Evolutionary conservation across 2,797 vertebrate genomes (phyloP).

Genomic region (Gymnoscopelus braueri): DNA sequence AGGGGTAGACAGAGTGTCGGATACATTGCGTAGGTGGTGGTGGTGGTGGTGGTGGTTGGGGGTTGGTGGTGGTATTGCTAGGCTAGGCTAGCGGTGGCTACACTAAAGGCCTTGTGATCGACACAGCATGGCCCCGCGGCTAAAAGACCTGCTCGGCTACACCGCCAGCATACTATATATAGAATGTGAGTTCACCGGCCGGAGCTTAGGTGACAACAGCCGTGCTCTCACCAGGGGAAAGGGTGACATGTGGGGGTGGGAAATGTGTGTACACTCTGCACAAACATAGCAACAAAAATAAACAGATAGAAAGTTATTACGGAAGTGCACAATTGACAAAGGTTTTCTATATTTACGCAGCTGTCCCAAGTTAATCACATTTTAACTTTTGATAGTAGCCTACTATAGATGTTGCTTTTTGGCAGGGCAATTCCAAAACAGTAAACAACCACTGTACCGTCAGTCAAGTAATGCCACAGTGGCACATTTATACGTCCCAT

Average conservation of each 20-base stretch:
- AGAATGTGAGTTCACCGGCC: constrained; percentile 73
- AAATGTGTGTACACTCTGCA: constrained; percentile 19
- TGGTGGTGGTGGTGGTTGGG: neutral
- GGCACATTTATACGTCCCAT: too few relatives aligned
- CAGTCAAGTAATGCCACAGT: too few relatives aligned
- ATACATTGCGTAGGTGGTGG: constrained; percentile 6
- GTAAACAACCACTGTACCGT: too few relatives aligned
- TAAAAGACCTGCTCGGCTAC: constrained; percentile 42
- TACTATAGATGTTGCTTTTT: neutral
- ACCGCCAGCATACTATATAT: constrained; percentile 75
- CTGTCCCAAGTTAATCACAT: neutral
- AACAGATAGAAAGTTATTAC: constrained; percentile 12
- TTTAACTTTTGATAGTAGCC: neutral
- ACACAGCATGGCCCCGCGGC: constrained; percentile 30
- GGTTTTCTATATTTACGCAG: neutral
- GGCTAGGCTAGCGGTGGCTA: neutral
- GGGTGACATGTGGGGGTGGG: constrained; percentile 8
- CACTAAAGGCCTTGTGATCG: neutral
- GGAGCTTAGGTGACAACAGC: constrained; percentile 80
- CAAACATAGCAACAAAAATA: constrained; percentile 40
- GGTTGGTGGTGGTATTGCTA: neutral
- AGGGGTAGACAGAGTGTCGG: neutral
- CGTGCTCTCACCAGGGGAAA: constrained; percentile 36
- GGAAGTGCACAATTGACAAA: neutral
- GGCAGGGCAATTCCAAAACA: too few relatives aligned